Percentiles rank a stretch among this genome's conserved stretches.
Evolutionary conservation across 2,113 vertebrate species (phyloP).

Genomic region (Gobius niger): DNA sequence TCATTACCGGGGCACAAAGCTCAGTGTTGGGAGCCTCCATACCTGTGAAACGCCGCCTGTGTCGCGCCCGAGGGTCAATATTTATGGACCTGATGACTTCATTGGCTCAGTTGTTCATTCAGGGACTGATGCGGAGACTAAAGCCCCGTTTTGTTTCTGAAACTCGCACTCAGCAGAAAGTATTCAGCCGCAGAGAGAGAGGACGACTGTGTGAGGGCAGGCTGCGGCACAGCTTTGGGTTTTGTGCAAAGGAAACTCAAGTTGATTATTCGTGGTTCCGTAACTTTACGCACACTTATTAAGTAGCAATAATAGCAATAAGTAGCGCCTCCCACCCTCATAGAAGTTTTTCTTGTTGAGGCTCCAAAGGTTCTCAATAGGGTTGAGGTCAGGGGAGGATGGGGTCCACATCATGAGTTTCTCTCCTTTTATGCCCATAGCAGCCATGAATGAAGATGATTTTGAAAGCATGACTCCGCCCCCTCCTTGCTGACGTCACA

Average conservation of each 20-base stretch:
- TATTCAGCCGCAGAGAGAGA: not conserved
- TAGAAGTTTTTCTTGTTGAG: too few relatives aligned
- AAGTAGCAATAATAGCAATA: too few relatives aligned
- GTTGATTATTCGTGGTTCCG: not conserved
- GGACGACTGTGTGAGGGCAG: not conserved
- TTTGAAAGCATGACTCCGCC: too few relatives aligned
- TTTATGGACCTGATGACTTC: not conserved
- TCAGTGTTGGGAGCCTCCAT: not conserved
- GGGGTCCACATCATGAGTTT: too few relatives aligned
- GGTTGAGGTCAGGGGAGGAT: too few relatives aligned
- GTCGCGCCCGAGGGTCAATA: not conserved
- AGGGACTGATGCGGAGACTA: not conserved
- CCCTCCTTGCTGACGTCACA: too few relatives aligned
- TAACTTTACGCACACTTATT: too few relatives aligned
- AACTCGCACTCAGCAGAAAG: not conserved
- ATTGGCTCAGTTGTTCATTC: not conserved
- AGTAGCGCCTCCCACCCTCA: too few relatives aligned
- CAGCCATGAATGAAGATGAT: too few relatives aligned
- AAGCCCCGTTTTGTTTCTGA: not conserved
- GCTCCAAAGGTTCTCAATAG: too few relatives aligned
- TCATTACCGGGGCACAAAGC: constrained; percentile 21
- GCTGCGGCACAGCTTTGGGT: not conserved
- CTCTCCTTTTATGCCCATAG: too few relatives aligned
- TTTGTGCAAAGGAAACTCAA: too few relatives aligned
- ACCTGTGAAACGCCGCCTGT: not conserved